Evolutionary conservation across 1,140 invertebrate species (phyloP), one percentile per base, ranked within the genome.

Genomic region (Teleopsis dalmanni): DNA sequence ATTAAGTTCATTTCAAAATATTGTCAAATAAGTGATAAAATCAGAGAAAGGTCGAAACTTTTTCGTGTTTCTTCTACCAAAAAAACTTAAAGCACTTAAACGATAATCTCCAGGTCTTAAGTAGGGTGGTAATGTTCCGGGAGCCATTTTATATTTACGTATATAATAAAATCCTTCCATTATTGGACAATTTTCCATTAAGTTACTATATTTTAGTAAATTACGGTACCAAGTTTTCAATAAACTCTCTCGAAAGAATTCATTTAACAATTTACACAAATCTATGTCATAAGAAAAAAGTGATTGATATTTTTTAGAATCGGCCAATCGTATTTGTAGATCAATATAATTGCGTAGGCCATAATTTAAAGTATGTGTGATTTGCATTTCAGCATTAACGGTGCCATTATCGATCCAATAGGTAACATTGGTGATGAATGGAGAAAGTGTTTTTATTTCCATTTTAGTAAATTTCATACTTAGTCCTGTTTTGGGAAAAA

Each of bases 131-230:
- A 42, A 9, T 11, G 14, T 11, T 19, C 29, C 29, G 3, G 40
- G 2, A 3, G 26, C 40, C 14, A 18, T 27, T 18, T 14, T 23
- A 10, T 27, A n/a, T 3, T 42, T 42, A 29, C 40, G 25, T 27
- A 42, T 27, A 18, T 29, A 42, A 42, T 42, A 42, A 8, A 14
- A 26, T 7, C 25, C 40, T 26, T 42, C 6, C 4, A 18, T 6
- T n/a, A 42, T n/a, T 18, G 40, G 40, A 42, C 40, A 42, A 42
- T 42, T 42, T 10, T 42, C 29, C 18, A 44, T 33, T 7, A 22
- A 6, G 23, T 44, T 22, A 13, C 29, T 7, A 33, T 44, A 44
- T 33, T 44, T 33, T 13, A 44, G 14, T 6, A 33, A 13, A 19
- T 19, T 33, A 4, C 11, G 25, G 23, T 22, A 44, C 29, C 42